Evolutionary conservation across 1,140 invertebrate species (phyloP).

Genomic region (Drosophila nasuta): DNA sequence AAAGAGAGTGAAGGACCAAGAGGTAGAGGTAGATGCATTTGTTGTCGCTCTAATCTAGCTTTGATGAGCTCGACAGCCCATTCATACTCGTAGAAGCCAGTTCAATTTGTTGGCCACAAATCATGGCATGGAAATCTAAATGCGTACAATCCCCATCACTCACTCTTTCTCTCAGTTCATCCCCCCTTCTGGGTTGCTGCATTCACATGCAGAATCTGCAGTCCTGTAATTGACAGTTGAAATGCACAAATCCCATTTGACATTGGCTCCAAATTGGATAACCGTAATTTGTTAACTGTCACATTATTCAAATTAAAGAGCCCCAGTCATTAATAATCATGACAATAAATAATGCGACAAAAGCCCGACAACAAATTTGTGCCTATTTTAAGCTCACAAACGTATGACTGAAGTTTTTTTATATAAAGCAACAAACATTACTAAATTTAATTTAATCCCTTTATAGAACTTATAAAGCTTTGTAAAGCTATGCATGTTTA

Average conservation of each 20-base stretch:
- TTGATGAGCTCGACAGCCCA: slow-evolving; percentile 51
- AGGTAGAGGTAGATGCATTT: slow-evolving; percentile 7
- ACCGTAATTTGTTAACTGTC: slow-evolving; percentile 49
- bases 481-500: too few species aligned
- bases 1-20: neutral
- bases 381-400: neutral
- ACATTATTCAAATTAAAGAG: slow-evolving; percentile 46
- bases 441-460: too few species aligned
- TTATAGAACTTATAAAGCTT: too few species aligned
- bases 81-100: slow-evolving; percentile 46
- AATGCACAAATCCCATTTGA: slow-evolving; percentile 61
- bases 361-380: slow-evolving; percentile 20
- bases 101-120: slow-evolving; percentile 61
- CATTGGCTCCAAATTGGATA: slow-evolving; percentile 31
- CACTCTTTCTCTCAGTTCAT: neutral
- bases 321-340: slow-evolving; percentile 38
- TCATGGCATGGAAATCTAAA: slow-evolving; percentile 5
- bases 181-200: neutral
- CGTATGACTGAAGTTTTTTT: too few species aligned
- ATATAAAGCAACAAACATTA: too few species aligned
- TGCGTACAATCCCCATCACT: neutral
- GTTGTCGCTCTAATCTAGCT: slow-evolving; percentile 44
- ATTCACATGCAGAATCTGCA: slow-evolving; percentile 9
- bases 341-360: slow-evolving; percentile 28
- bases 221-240: slow-evolving; percentile 70